Percentiles rank a stretch among this genome's conserved stretches.
Evolutionary conservation across 1,140 invertebrate genomes (phyloP).

Genomic region (Zaprionus inermis): DNA sequence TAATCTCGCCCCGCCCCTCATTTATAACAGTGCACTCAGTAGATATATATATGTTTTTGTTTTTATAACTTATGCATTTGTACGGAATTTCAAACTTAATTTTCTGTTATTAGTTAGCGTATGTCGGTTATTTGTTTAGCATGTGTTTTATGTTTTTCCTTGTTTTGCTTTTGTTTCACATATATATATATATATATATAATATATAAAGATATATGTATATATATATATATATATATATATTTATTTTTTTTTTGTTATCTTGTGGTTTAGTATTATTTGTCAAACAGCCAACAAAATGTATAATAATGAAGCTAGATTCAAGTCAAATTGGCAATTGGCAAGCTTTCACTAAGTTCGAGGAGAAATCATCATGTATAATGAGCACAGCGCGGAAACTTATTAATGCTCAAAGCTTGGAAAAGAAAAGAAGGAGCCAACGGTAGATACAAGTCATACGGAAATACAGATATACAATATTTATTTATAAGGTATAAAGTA

Average conservation of each 20-base stretch:
- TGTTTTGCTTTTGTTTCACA: slow-evolving; percentile 15
- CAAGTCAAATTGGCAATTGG: slow-evolving; percentile 61
- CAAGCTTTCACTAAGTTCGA: slow-evolving; percentile 52
- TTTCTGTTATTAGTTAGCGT: slow-evolving; percentile 72
- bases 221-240: slow-evolving; percentile 10
- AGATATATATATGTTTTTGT: slow-evolving; percentile 75
- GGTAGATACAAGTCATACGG: slow-evolving; percentile 3
- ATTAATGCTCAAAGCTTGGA: slow-evolving; percentile 27
- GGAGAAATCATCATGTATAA: slow-evolving; percentile 23
- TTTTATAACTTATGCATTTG: slow-evolving; percentile 71
- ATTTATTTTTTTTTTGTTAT: background rate
- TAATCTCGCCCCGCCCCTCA: slow-evolving; percentile 83
- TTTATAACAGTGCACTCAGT: slow-evolving; percentile 83
- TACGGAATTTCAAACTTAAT: slow-evolving; percentile 80
- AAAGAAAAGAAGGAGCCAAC: slow-evolving; percentile 39
- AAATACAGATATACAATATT: background rate
- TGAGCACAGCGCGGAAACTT: slow-evolving; percentile 16
- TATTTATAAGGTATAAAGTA: slow-evolving; percentile 4
- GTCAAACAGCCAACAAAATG: slow-evolving; percentile 82
- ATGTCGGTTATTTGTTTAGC: slow-evolving; percentile 47
- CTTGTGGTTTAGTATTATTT: slow-evolving; percentile 64
- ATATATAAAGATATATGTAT: too few species aligned
- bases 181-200: slow-evolving; percentile 14
- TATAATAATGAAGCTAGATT: slow-evolving; percentile 78
- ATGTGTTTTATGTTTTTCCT: slow-evolving; percentile 48